These are phyloP conservation scores for Anas platyrhynchos DNA, from an alignment of 2,113 vertebrate genomes.

Conservation along the genomic window DNA sequence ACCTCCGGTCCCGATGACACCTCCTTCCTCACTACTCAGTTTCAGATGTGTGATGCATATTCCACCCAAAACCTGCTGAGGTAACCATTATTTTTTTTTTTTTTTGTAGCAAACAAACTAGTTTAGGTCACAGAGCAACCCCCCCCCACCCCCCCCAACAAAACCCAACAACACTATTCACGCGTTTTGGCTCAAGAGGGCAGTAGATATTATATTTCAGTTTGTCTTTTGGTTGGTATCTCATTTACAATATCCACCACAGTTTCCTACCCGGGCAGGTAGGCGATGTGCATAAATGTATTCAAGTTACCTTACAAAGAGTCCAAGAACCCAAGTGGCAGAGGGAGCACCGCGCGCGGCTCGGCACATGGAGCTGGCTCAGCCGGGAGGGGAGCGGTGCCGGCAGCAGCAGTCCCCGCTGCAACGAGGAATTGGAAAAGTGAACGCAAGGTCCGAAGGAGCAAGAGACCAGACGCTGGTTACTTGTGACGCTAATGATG, in stretches of 20 bases:
- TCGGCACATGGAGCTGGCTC: background rate
- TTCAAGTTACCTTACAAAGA: conserved; percentile 11
- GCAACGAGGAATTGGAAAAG: background rate
- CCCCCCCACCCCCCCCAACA: background rate
- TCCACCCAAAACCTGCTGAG: conserved; percentile 46
- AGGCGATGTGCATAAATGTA: conserved; percentile 70
- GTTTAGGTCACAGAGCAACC: background rate
- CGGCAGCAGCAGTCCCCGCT: background rate
- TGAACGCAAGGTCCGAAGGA: conserved; percentile 32
- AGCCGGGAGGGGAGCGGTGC: background rate
- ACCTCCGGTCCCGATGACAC: background rate
- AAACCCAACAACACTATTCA: conserved; percentile 13
- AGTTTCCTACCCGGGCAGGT: background rate
- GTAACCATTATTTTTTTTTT: background rate
- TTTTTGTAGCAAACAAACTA: background rate
- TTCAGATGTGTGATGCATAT: background rate
- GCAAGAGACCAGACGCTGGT: conserved; percentile 38
- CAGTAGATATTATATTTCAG: conserved; percentile 37
- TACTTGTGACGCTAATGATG: background rate
- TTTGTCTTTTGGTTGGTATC: conserved; percentile 51
- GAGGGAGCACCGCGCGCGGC: background rate
- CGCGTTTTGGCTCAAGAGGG: conserved; percentile 62
- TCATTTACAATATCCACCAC: conserved; percentile 24
- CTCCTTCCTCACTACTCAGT: conserved; percentile 18
- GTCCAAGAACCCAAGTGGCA: background rate